Evolutionary conservation across 2,888 invertebrate species (phyloP), one percentile per base, ranked within the genome.

Genomic region (Bellardia bayeri): DNA sequence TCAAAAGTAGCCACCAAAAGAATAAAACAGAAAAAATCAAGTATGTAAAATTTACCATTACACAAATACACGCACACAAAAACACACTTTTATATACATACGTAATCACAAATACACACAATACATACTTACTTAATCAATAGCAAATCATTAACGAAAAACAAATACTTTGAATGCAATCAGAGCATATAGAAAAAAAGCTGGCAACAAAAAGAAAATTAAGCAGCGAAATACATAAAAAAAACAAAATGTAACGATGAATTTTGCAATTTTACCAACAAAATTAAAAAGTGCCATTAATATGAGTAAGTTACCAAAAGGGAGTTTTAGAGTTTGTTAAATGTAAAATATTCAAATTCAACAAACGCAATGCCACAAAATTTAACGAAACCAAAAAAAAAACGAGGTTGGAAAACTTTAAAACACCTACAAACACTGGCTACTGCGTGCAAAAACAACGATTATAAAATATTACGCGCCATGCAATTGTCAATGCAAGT

Each of bases 401-500:
- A 16, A 49, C 30, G 11, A 61, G 23, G 63, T 4, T 58, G 37
- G 37, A 40, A 66, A 66, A 68, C 37, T 45, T 79, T 71, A 30
- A 51, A 68, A 76, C 85, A 81, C 82, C 82, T 75, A 75, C 78
- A 71, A 75, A 74, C 54, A 85, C 80, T 71, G 75, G 30, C 30
- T 37, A 75, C 85, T 85, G 85, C 85, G 80, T 85, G 74, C 68
- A 83, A 82, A 84, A 74, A 58, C 68, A 81, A 71, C 83, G 71
- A 84, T 87, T 87, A 83, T 71, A 84, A 83, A 85, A 81, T 72
- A 84, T 74, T 85, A 79, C 74, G 87, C 81, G 82, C 85, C 82
- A 85, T 85, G 56, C 85, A 79, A 79, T 79, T 87, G 84, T 84
- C 87, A 82, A 78, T 87, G 74, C 23, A 23, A 23, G 79, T 82